A percentile compares a stretch with the other conserved stretches of the same genome.
phyloP scores from a whole-genome alignment of 2,888 invertebrate genomes.

The Pterostichus madidus region DNA sequence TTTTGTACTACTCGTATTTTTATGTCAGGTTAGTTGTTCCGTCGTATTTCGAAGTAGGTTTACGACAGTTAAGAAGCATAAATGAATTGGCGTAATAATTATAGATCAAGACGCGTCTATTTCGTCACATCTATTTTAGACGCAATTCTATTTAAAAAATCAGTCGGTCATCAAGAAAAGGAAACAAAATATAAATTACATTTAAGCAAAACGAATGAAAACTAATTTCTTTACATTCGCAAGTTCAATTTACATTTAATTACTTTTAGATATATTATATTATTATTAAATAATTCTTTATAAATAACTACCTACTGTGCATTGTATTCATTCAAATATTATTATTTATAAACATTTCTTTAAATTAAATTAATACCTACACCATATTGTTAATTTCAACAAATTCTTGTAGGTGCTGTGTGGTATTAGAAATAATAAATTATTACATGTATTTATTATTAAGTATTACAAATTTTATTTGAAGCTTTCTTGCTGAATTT shows the following conservation, averaged over 20 bases:
- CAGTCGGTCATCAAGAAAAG: constrained; percentile 6
- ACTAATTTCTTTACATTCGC: background rate
- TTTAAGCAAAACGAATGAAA: constrained; percentile 7
- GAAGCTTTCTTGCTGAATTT: no score
- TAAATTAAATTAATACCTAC: no score
- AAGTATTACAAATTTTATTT: no score
- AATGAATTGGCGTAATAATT: constrained; percentile 53
- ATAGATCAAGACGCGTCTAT: constrained; percentile 44
- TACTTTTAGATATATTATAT: background rate
- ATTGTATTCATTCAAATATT: no score
- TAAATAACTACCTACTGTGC: background rate
- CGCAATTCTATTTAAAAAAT: constrained; percentile 49
- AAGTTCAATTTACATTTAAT: background rate
- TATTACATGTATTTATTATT: no score
- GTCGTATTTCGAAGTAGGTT: constrained; percentile 4
- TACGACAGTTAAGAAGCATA: constrained; percentile 15
- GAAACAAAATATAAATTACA: constrained; percentile 45
- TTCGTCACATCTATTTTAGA: constrained; percentile 48
- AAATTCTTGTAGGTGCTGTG: no score
- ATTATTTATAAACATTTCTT: no score
- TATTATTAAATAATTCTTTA: background rate
- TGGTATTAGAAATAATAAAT: no score
- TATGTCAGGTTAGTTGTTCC: no score
- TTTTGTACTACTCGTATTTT: background rate
- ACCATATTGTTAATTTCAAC: no score